phyloP scores from a whole-genome alignment of 2,797 vertebrate species.

The Argya squamiceps region DNA sequence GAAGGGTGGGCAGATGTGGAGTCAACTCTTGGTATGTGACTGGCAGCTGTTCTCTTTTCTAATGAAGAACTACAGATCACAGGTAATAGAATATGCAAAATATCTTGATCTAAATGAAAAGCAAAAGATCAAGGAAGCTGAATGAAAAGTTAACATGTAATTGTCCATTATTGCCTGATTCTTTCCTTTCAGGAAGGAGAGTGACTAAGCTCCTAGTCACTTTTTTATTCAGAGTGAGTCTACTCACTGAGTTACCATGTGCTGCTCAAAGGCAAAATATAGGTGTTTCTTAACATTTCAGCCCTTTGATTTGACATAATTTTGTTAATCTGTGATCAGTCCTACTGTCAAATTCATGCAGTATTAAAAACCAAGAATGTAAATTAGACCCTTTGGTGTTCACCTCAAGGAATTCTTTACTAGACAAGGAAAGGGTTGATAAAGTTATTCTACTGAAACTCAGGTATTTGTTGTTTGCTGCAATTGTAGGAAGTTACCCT shows the following conservation, averaged over 20 bases:
- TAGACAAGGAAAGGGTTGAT: not conserved
- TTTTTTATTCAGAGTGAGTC: not conserved
- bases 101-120: slow-evolving; percentile 13
- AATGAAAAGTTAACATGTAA: not conserved
- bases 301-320: not conserved
- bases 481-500: not conserved
- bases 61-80: not conserved
- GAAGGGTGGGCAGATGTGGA: not conserved
- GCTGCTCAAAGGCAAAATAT: not conserved
- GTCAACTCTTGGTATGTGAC: not conserved
- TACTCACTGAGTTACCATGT: not conserved
- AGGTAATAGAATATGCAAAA: not conserved
- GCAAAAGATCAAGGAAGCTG: not conserved
- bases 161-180: not conserved
- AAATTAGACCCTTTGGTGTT: not conserved
- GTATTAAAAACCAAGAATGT: not conserved
- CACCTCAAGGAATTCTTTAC: not conserved
- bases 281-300: not conserved
- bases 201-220: not conserved
- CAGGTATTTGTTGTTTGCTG: not conserved
- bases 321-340: not conserved
- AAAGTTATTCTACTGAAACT: not conserved
- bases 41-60: not conserved
- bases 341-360: not conserved
- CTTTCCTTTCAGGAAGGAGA: not conserved